A percentile compares a stretch with the other conserved stretches of the same genome.
Conservation (phyloP, 2,888 invertebrate species). For the Acleris holmiana region DNA sequence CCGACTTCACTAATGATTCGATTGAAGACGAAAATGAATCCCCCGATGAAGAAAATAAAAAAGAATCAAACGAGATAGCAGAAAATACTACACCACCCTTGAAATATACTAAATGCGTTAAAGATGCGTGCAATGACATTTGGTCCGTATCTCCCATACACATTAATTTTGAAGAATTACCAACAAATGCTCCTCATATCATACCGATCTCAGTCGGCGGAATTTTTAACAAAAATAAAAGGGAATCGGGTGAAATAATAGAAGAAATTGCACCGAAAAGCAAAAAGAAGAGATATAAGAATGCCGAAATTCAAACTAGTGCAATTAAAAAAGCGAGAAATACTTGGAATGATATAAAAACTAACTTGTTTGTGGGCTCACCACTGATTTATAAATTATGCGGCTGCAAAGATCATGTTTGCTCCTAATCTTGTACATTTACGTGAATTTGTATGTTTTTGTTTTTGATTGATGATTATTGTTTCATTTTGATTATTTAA, state of each 20-base stretch:
- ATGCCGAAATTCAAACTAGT: conserved; percentile 15
- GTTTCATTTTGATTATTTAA: background rate
- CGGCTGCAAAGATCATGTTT: conserved; percentile 40
- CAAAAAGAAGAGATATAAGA: conserved; percentile 6
- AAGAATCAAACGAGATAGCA: background rate
- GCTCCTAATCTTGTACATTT: conserved; percentile 15
- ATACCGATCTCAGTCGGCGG: background rate
- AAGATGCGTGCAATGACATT: conserved; percentile 5
- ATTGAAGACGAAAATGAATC: background rate
- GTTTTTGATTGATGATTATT: background rate
- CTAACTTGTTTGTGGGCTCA: conserved; percentile 39
- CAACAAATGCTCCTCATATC: no score
- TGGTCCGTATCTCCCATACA: conserved; percentile 18
- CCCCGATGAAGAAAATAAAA: background rate
- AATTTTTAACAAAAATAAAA: background rate
- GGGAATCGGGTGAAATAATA: background rate
- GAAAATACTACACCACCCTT: background rate
- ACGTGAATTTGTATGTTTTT: background rate
- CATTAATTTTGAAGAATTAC: background rate
- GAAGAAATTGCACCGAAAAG: background rate
- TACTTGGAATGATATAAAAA: conserved; percentile 37
- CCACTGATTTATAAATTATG: conserved; percentile 42
- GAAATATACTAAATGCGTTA: background rate
- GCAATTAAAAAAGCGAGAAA: conserved; percentile 8
- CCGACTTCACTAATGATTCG: background rate